Percentiles rank a stretch among this genome's conserved stretches.
Evolutionary conservation across 2,113 vertebrate genomes (phyloP).

Genomic region (Chinchilla lanigera): DNA sequence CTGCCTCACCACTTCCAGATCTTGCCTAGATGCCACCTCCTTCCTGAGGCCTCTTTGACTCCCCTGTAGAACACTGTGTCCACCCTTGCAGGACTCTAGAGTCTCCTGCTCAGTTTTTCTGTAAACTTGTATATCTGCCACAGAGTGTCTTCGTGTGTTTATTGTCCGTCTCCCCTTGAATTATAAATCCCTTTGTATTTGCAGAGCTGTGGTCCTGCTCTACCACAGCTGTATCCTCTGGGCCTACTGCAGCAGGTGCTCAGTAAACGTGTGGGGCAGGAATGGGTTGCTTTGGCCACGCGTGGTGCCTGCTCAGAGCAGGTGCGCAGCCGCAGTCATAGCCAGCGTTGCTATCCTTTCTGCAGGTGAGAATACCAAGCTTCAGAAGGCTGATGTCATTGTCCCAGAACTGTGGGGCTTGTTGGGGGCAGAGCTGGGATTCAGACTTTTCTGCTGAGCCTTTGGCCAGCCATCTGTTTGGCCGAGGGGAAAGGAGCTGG

Average conservation of each 20-base stretch:
- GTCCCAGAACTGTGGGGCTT: not conserved
- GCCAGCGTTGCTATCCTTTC: not conserved
- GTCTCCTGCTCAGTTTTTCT: not conserved
- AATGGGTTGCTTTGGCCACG: not conserved
- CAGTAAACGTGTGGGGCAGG: not conserved
- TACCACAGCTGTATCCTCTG: not conserved
- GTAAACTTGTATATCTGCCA: not conserved
- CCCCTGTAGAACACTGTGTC: not conserved
- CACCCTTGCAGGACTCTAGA: not conserved
- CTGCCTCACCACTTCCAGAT: not conserved
- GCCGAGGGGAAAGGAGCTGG: not conserved
- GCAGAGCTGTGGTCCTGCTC: not conserved
- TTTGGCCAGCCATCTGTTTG: not conserved
- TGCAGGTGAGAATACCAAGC: not conserved
- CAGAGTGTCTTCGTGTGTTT: not conserved
- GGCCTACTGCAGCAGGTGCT: not conserved
- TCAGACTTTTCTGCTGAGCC: not conserved
- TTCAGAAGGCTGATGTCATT: not conserved
- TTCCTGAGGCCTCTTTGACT: not conserved
- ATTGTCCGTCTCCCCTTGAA: not conserved
- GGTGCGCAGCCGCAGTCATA: too few relatives aligned
- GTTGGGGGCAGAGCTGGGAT: not conserved
- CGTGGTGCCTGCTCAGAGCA: accelerated
- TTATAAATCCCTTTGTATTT: not conserved
- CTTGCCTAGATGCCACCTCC: not conserved